These are phyloP conservation scores for Dendropsophus ebraccatus DNA, from an alignment of 2,113 vertebrate species.

Conservation along the genomic window DNA sequence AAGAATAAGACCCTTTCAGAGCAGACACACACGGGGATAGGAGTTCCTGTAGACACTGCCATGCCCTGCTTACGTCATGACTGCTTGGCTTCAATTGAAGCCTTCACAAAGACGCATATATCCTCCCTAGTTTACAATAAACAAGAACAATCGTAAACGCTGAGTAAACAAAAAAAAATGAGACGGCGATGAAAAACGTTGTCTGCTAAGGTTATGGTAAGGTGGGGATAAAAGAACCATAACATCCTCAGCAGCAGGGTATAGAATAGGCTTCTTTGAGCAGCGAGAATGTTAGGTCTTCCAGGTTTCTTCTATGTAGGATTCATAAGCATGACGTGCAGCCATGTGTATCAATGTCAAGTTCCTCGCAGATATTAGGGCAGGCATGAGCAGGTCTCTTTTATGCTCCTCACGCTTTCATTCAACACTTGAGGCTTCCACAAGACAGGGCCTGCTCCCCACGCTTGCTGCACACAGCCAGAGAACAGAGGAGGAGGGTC, in stretches of 20 bases:
- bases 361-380: slow-evolving; percentile 36
- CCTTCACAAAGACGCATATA: neutral
- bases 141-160: neutral
- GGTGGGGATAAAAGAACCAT: neutral
- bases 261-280: neutral
- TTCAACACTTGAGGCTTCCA: slow-evolving; percentile 28
- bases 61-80: neutral
- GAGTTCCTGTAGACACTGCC: neutral
- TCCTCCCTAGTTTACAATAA: neutral
- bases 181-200: neutral
- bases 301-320: neutral
- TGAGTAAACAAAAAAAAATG: neutral
- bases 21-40: neutral
- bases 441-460: slow-evolving; percentile 52
- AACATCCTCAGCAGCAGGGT: neutral
- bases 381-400: slow-evolving; percentile 48
- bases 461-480: slow-evolving; percentile 30
- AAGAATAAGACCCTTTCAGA: neutral
- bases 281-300: neutral
- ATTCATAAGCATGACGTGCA: slow-evolving; percentile 24
- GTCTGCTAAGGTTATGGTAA: neutral
- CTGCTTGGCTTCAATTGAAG: neutral
- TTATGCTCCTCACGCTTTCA: neutral
- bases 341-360: slow-evolving; percentile 37
- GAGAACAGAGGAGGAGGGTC: neutral